Conservation (phyloP, 2,113 vertebrate genomes). For the Leucosticte australis region DNA sequence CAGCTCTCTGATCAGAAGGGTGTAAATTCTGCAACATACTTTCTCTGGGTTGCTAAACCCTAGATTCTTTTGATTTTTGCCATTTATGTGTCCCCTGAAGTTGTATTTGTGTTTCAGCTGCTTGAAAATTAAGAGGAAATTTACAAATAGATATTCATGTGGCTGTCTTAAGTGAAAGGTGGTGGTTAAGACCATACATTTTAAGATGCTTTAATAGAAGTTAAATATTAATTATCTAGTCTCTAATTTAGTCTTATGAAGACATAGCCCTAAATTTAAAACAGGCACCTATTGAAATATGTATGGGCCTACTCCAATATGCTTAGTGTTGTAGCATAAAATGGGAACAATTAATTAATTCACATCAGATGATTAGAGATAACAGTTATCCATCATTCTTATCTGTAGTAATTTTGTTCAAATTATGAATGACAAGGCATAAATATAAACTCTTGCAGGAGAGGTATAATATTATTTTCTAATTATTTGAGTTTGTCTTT, state of each 20-base stretch:
- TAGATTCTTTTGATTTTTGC: background rate
- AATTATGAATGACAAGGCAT: background rate
- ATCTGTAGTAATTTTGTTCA: background rate
- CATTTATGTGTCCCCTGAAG: background rate
- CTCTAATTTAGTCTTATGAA: conserved; percentile 8
- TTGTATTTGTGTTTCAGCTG: background rate
- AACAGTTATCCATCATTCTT: background rate
- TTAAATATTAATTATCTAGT: conserved; percentile 44
- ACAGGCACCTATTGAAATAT: conserved; percentile 18
- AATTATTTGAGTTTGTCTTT: background rate
- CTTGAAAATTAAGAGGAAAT: background rate
- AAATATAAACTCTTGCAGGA: background rate
- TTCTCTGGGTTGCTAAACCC: background rate
- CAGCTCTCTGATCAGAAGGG: background rate
- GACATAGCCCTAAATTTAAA: conserved; percentile 16
- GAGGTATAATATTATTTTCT: background rate
- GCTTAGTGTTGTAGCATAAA: background rate
- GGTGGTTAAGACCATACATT: background rate
- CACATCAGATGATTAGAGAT: background rate
- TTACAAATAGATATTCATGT: background rate
- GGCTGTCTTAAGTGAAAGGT: background rate
- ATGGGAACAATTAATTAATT: conserved; percentile 19
- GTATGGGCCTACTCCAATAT: background rate
- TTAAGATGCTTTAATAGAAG: conserved; percentile 4
- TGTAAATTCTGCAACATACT: background rate